Evolutionary conservation across 2,797 vertebrate genomes (phyloP).

Genomic region (Rachycentron canadum): DNA sequence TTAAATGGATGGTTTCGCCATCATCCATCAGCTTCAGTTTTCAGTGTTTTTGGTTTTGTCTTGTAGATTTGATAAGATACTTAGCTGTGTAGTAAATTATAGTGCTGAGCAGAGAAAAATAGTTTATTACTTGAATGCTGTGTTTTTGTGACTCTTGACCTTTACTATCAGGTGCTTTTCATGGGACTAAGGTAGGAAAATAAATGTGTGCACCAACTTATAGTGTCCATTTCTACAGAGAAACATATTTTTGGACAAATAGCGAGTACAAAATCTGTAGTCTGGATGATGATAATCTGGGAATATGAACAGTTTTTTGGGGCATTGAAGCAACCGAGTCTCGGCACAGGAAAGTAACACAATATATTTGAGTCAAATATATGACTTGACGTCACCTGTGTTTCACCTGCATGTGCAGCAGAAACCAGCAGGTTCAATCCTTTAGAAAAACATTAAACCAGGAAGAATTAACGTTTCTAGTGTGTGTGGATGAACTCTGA

Average conservation of each 20-base stretch:
- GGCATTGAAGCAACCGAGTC: not conserved
- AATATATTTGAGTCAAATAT: not conserved
- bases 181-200: not conserved
- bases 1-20: too few relatives aligned
- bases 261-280: not conserved
- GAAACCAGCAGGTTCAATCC: constrained; percentile 21
- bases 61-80: not conserved
- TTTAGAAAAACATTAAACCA: constrained; percentile 68
- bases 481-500: constrained; percentile 7
- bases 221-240: not conserved
- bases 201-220: not conserved
- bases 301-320: not conserved
- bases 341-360: not conserved
- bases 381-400: constrained; percentile 4
- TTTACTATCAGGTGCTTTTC: constrained; percentile 4
- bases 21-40: too few relatives aligned
- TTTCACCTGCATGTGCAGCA: constrained; percentile 44
- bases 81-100: not conserved
- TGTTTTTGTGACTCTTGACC: constrained; percentile 30
- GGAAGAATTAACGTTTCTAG: constrained; percentile 34
- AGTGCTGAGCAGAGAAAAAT: not conserved
- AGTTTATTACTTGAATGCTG: not conserved
- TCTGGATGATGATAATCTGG: too few relatives aligned
- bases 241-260: not conserved
- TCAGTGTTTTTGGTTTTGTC: too few relatives aligned